Evolutionary conservation across 30 jellyfish, hydroid and myxozoan species (phyloP).

Genomic region (Cassiopea andromeda): DNA sequence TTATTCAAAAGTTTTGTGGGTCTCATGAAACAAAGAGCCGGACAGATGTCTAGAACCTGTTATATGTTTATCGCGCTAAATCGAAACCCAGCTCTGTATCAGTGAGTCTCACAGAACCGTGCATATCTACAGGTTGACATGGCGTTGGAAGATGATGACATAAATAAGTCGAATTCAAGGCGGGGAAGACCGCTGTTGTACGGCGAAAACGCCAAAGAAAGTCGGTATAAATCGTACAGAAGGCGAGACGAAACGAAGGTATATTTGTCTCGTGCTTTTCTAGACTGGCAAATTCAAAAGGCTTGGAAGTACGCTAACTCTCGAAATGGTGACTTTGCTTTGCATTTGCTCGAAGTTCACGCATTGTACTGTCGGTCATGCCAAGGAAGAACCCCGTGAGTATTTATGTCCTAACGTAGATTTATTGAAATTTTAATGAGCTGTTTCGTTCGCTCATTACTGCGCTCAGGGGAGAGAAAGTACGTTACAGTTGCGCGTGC

Average conservation of each 20-base stretch:
- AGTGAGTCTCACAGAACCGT: conserved; percentile 55
- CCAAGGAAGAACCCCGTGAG: conserved; percentile 62
- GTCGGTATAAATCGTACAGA: conserved; percentile 72
- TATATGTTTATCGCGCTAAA: conserved; percentile 25
- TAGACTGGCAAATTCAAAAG: conserved; percentile 71
- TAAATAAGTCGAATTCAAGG: conserved; percentile 53
- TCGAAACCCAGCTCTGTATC: conserved; percentile 3
- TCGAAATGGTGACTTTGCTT: conserved; percentile 63
- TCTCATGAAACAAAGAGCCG: conserved; percentile 73
- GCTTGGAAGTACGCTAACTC: conserved; percentile 65
- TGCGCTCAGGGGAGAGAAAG: neutral
- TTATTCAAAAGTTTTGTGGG: conserved; percentile 69
- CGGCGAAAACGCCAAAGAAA: conserved; percentile 70
- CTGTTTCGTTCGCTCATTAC: neutral
- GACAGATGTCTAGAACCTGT: conserved; percentile 77
- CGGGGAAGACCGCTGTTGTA: conserved; percentile 70
- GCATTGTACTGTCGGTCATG: conserved; percentile 61
- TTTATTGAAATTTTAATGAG: neutral
- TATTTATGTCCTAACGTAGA: neutral
- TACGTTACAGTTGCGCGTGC: neutral
- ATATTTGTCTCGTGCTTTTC: conserved; percentile 59
- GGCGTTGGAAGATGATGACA: conserved; percentile 71
- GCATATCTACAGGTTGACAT: conserved; percentile 48
- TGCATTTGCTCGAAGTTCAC: conserved; percentile 69
- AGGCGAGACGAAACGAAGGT: conserved; percentile 72